Base-by-base conservation (phyloP, 2,888 invertebrate species). In the Exocentrus adspersus region DNA sequence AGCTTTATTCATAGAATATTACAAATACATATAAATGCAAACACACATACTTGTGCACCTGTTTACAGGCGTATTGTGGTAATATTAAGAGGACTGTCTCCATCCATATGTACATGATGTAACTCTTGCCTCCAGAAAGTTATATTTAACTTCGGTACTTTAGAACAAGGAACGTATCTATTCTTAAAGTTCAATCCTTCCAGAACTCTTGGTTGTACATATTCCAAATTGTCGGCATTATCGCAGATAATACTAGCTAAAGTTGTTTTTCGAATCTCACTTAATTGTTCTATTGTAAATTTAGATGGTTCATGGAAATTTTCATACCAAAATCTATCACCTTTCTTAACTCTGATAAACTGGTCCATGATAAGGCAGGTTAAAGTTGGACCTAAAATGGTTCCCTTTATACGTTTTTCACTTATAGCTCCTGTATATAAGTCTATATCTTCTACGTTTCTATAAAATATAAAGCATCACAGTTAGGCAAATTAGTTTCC, bases 271-370 rank as follows among this genome's bases (percentile, higher is more conserved):
- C 93, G 88, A 57, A 98, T 89, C 81, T 95, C 93, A 0, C 84
- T 82, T 12, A 97, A 83, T 87, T 97, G 97, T 41, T 87, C 90
- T 88, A 83, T 77, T 1, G 88, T 88, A 74, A 94, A 94, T 2
- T 87, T 87, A 65, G 90, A 86, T 0, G 87, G 86, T 30, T 86
- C 82, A 60, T 88, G 86, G 1, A 84, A 82, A 30, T 89, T 89
- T 81, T 97, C 96, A 78, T 95, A 96, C 94, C 95, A 97, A 84
- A 89, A 93, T 48, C 95, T 85, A 82, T 97, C 97, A 0, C 93
- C 96, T 42, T 84, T 80, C 83, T 94, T 93, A 20, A 94, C 80
- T 50, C 94, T 84, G 14, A 89, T 81, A 83, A 96, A 97, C 84
- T 97, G 96, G 83, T 94, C 92, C 0, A 91, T 87, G 48, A 97